A percentile compares a stretch with the other conserved stretches of the same genome.
Evolutionary conservation across 1,140 invertebrate genomes (phyloP).

Genomic region (Trigoniulus corallinus): DNA sequence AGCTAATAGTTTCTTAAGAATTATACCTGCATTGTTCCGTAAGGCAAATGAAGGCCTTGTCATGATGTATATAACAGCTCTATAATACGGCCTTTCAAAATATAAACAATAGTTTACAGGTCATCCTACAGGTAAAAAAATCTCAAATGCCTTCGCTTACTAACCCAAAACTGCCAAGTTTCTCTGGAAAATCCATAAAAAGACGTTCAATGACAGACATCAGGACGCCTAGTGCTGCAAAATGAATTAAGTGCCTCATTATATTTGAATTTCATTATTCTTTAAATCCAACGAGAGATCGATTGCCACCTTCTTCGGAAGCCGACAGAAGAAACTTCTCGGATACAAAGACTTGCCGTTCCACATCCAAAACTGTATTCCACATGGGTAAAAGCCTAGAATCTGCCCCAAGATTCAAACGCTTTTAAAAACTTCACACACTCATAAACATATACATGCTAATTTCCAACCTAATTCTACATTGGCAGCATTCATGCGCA

Average conservation of each 20-base stretch:
- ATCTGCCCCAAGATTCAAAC: no score
- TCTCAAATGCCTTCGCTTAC: background rate
- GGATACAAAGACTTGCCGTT: slow-evolving; percentile 61
- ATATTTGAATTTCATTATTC: background rate
- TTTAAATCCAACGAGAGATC: background rate
- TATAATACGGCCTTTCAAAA: slow-evolving; percentile 38
- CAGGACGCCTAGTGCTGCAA: slow-evolving; percentile 22
- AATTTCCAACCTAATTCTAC: slow-evolving; percentile 21
- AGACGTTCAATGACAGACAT: slow-evolving; percentile 43
- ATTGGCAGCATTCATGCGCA: slow-evolving; percentile 40
- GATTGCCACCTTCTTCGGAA: slow-evolving; percentile 40
- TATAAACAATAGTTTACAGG: slow-evolving; percentile 11
- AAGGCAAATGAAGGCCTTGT: slow-evolving; percentile 25
- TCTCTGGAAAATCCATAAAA: slow-evolving; percentile 36
- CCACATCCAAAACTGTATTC: slow-evolving; percentile 46
- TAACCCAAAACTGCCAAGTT: slow-evolving; percentile 15
- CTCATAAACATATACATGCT: slow-evolving; percentile 11
- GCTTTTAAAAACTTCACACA: no score
- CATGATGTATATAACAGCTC: slow-evolving; percentile 43
- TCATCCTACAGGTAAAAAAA: background rate
- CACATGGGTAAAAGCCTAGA: slow-evolving; percentile 40
- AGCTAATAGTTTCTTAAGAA: slow-evolving; percentile 26
- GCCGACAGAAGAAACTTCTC: slow-evolving; percentile 59
- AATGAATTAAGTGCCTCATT: slow-evolving; percentile 4
- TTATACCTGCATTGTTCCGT: slow-evolving; percentile 18